A percentile compares a stretch with the other conserved stretches of the same genome.
phyloP scores from a whole-genome alignment of 2,797 vertebrate genomes.

The Channallabes apus region DNA sequence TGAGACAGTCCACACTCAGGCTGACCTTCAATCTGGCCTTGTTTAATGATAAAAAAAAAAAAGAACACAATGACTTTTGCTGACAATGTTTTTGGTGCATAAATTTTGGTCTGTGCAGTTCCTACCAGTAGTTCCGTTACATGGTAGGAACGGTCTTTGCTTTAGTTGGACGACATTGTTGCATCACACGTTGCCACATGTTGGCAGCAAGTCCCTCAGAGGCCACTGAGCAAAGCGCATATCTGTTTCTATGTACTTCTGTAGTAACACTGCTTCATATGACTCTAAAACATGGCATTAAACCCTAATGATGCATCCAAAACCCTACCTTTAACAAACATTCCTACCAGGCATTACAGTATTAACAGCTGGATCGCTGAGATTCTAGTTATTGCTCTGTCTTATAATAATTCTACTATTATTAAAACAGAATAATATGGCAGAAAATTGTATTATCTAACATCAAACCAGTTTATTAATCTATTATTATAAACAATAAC shows the following conservation, averaged over 20 bases:
- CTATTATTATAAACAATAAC: background rate
- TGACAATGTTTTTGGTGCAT: too few species aligned
- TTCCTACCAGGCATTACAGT: background rate
- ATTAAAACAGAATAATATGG: background rate
- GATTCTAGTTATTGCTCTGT: background rate
- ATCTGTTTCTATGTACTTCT: background rate
- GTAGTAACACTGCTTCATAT: background rate
- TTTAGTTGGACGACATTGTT: background rate
- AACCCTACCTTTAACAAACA: background rate
- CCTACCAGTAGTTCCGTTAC: background rate
- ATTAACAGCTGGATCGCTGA: background rate
- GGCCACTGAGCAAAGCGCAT: background rate
- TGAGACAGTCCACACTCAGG: too few species aligned
- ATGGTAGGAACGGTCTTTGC: background rate
- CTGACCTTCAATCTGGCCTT: too few species aligned
- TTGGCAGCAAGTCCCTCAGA: conserved; percentile 16
- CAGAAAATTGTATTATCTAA: background rate
- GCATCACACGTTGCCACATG: background rate
- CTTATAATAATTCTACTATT: too few species aligned
- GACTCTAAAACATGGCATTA: background rate
- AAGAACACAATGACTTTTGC: too few species aligned
- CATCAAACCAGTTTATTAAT: background rate
- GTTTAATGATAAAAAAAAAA: too few species aligned
- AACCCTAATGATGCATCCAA: background rate
- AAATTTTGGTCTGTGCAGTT: too few species aligned